These are phyloP conservation scores for Zootermopsis nevadensis DNA, from an alignment of 2,888 invertebrate species.

Conservation along the genomic window DNA sequence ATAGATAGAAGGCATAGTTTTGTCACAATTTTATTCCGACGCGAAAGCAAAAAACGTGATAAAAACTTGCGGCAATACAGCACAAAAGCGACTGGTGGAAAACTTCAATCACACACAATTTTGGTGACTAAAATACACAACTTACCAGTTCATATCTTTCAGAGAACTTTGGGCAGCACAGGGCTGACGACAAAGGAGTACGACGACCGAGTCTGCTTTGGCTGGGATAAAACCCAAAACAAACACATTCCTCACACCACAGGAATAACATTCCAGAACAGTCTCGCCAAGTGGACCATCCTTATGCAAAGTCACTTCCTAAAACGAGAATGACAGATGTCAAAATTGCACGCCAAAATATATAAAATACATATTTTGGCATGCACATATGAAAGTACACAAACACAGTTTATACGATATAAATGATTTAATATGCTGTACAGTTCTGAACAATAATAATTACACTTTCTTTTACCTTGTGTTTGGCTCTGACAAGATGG, in stretches of 20 bases:
- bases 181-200: slow-evolving; percentile 95
- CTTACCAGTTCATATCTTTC: slow-evolving; percentile 97
- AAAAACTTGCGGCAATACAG: no score
- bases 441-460: no score
- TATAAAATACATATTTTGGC: no score
- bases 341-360: no score
- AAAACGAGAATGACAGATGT: slow-evolving; percentile 51
- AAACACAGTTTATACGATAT: no score
- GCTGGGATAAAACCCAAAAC: slow-evolving; percentile 99
- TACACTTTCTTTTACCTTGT: slow-evolving; percentile 71
- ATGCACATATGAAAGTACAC: no score
- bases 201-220: slow-evolving; percentile 98
- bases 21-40: no score
- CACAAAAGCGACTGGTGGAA: no score
- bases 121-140: slow-evolving; percentile 7
- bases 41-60: no score
- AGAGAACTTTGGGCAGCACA: slow-evolving; percentile 97
- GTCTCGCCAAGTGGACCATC: slow-evolving; percentile 99
- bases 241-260: slow-evolving; percentile 98
- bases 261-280: slow-evolving; percentile 97
- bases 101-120: no score
- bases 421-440: no score
- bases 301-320: slow-evolving; percentile 95
- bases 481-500: slow-evolving; percentile 98
- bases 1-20: no score